A percentile compares a stretch with the other conserved stretches of the same genome.
Conservation (phyloP, 1,140 invertebrate species). For the Aphaenogaster ashmeadi region DNA sequence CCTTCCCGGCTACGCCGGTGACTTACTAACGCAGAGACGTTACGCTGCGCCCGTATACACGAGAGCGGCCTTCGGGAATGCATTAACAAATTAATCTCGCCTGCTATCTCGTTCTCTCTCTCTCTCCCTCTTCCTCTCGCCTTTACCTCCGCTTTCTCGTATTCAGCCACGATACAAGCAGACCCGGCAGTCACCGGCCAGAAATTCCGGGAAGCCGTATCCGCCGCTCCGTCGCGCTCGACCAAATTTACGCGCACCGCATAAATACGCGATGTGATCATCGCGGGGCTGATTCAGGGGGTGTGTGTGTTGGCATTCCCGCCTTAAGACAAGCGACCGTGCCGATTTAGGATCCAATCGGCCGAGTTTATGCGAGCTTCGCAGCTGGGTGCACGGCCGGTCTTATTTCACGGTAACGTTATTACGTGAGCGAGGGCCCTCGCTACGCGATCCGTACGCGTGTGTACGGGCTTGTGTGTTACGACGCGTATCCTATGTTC, state of each 20-base stretch:
- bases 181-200: slow-evolving; percentile 31
- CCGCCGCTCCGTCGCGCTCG: slow-evolving; percentile 47
- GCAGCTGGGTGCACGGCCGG: slow-evolving; percentile 77
- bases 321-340: slow-evolving; percentile 76
- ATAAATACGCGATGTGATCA: slow-evolving; percentile 78
- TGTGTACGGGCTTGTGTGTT: slow-evolving; percentile 64
- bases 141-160: slow-evolving; percentile 30
- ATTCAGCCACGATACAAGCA: slow-evolving; percentile 60
- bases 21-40: slow-evolving; percentile 69
- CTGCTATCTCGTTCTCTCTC: slow-evolving; percentile 66
- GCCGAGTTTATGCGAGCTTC: slow-evolving; percentile 80
- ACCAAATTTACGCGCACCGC: slow-evolving; percentile 77
- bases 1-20: slow-evolving; percentile 58
- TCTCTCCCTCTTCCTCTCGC: slow-evolving; percentile 7
- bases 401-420: slow-evolving; percentile 80
- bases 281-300: slow-evolving; percentile 74
- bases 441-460: slow-evolving; percentile 43
- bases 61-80: slow-evolving; percentile 59
- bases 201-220: slow-evolving; percentile 74
- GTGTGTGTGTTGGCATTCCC: slow-evolving; percentile 71
- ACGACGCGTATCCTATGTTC: slow-evolving; percentile 50
- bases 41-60: slow-evolving; percentile 1
- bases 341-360: slow-evolving; percentile 82
- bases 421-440: slow-evolving; percentile 72
- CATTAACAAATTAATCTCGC: slow-evolving; percentile 78